These are phyloP conservation scores for Antheraea mylitta DNA, from an alignment of 1,140 invertebrate species.

Conservation along the genomic window DNA sequence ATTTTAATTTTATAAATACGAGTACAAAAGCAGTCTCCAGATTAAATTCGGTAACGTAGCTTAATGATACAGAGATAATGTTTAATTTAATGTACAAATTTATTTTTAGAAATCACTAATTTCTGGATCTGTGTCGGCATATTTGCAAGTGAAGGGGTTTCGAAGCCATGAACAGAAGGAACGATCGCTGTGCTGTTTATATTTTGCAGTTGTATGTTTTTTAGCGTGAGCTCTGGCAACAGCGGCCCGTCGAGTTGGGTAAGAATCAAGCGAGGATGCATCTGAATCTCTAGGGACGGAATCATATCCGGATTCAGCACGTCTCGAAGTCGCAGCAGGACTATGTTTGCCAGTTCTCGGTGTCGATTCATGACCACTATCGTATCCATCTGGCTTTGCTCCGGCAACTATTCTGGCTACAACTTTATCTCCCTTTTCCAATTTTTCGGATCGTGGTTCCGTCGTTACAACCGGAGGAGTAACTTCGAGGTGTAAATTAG, in stretches of 20 bases:
- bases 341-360: constrained; percentile 89
- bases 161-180: constrained; percentile 82
- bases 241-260: constrained; percentile 84
- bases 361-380: constrained; percentile 89
- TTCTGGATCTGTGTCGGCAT: constrained; percentile 83
- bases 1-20: constrained; percentile 65
- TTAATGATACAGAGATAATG: constrained; percentile 59
- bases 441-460: constrained; percentile 65
- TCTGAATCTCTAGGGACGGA: constrained; percentile 92
- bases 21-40: constrained; percentile 78
- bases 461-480: constrained; percentile 73
- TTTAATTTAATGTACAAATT: constrained; percentile 49
- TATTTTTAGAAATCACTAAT: constrained; percentile 80
- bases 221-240: constrained; percentile 81
- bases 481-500: constrained; percentile 79
- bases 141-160: constrained; percentile 85
- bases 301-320: constrained; percentile 93
- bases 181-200: constrained; percentile 80
- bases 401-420: constrained; percentile 64
- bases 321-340: constrained; percentile 84
- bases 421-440: constrained; percentile 62
- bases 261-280: constrained; percentile 90
- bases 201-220: constrained; percentile 75
- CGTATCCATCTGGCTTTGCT: constrained; percentile 85
- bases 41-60: constrained; percentile 78